Evolutionary conservation across 64 coral and sea anemone species (phyloP), one percentile per base, ranked within the genome.

Genomic region (Cladopsammia gracilis): DNA sequence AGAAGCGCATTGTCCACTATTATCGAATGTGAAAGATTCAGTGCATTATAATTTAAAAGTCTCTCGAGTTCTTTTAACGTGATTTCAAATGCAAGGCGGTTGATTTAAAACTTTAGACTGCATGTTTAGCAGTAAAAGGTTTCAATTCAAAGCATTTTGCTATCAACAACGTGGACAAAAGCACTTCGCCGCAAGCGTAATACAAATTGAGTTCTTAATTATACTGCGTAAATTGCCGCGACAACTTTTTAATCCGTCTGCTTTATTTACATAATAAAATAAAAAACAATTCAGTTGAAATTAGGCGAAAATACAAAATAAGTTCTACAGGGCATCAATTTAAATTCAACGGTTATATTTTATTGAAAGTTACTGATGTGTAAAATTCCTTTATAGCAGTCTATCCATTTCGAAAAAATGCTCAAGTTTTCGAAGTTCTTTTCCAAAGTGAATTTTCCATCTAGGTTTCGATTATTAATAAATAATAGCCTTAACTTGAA

Each of bases 171-270:
- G 61, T 62, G 18, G 42, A 48, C 64, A 8, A 82, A 62, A 62
- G 58, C 58, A 25, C 25, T 82, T 34, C 34, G 78, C 34, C 26
- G 4, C 10, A 82, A 43, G 25, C 42, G 44, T 64, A 46, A 82
- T 82, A 16, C 5, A 82, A 82, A 82, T 62, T 82, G 54, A 10
- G 25, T 80, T 69, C 24, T 14, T 54, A 22, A 19, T 57, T 80
- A 46, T 45, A 19, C 16, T 57, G 78, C 46, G 57, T 62, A 66
- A 84, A 48, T 48, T 23, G 43, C 18, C 10, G 62, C 62, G 46
- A 67, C 10, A 11, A 24, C 4, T 12, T 7, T 18, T 18, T 48
- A 50, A 47, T 24, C 44, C 19, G 9, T 62, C 44, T 49, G 44
- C 62, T 50, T 24, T n/a, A 67, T 66, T 66, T 62, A 42, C 48